Base-by-base conservation (phyloP, 2,113 vertebrate genomes). In the Poecilia latipinna region DNA sequence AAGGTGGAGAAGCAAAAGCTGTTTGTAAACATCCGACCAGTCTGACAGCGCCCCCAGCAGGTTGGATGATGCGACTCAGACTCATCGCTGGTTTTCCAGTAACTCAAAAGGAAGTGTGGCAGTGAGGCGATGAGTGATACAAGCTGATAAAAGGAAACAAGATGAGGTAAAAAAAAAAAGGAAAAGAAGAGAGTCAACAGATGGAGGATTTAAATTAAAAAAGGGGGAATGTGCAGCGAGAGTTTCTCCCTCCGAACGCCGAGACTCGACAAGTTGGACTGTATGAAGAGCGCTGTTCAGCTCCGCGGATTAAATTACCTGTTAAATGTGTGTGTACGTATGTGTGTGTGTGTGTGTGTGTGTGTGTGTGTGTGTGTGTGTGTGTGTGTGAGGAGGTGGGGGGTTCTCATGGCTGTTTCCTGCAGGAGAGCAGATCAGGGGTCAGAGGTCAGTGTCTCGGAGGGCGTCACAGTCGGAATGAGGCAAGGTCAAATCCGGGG, bases 401-500 rank as follows among this genome's bases (percentile, higher is more conserved):
- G 78, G 82, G 74, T 83, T 90, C 83, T 92, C 92, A 94, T 96
- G 94, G 93, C 95, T 96, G 96, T 96, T 96, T 97, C 95, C 92
- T 89, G 93, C 90, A 68, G 90, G 94, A 79, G 92, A 88, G 92
- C 88, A 79, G 89, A 94, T 95, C 89, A 85, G 84, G 92, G 93
- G 88, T 93, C 93, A 84, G 87, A 90, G 84, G 90, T 95, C 92
- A 88, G 93, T 83, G 90, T 90, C 89, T 91, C 69, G 4, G 78
- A 66, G 80, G 89, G 65, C 8, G 90, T 70, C 80, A 94, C 93
- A 92, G 94, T 94, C 70, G 89, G 88, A 76, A 88, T 65, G 71
- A 80, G 87, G 89, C 89, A 87, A 80, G 84, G 93, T 97, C 94
- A 99, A 94, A 99, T 96, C 66, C 95, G 96, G 88, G 98, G 98